Percentiles rank a stretch among this genome's conserved stretches.
Conservation (phyloP, 92 coral and sea anemone species). For the Muricea muricata region DNA sequence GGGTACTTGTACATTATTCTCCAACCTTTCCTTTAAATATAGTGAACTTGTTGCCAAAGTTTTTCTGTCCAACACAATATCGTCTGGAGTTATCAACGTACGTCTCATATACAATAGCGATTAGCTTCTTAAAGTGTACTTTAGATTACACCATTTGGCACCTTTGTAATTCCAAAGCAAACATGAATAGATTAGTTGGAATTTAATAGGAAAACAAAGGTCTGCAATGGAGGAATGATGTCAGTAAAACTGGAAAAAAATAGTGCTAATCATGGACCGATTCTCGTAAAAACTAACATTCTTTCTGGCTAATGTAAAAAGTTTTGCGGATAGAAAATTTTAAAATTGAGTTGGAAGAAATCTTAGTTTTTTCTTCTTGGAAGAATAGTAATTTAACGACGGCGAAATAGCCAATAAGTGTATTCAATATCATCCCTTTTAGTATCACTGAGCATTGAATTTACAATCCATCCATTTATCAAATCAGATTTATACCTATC, state of each 20-base stretch:
- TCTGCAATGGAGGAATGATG: background rate
- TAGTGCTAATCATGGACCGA: background rate
- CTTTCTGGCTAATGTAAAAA: too few relatives aligned
- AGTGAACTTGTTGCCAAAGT: background rate
- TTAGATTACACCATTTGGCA: background rate
- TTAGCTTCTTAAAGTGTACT: slow-evolving; percentile 1
- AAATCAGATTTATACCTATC: too few relatives aligned
- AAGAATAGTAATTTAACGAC: too few relatives aligned
- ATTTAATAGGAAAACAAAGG: slow-evolving; percentile 15
- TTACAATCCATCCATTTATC: too few relatives aligned
- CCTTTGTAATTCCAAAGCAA: slow-evolving; percentile 1
- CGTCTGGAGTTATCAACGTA: background rate
- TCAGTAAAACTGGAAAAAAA: background rate
- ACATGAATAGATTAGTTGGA: slow-evolving; percentile 15
- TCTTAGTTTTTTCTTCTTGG: too few relatives aligned
- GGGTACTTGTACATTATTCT: background rate
- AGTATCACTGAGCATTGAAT: too few relatives aligned
- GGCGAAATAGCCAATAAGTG: too few relatives aligned
- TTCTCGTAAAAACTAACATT: background rate
- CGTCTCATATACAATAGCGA: slow-evolving; percentile 1
- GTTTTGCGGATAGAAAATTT: too few relatives aligned
- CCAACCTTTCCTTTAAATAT: background rate
- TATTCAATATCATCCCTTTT: too few relatives aligned
- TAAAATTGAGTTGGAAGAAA: too few relatives aligned
- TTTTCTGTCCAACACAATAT: background rate